Conservation (phyloP, 2,113 vertebrate genomes). For the Gymnogyps californianus region DNA sequence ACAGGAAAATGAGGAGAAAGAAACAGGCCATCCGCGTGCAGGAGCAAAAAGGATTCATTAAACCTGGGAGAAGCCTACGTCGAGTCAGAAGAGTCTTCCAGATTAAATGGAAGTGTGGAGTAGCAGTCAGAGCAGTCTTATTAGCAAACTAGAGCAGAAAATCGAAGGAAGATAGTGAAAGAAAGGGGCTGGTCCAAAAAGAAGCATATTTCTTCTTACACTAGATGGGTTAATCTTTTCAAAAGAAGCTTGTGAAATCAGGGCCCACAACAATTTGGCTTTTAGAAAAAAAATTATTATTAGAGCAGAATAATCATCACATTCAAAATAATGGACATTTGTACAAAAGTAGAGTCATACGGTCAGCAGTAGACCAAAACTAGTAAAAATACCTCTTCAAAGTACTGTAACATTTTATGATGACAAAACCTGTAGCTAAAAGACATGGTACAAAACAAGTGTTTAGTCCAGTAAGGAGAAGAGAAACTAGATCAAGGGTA, state of each 20-base stretch:
- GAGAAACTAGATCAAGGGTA: neutral
- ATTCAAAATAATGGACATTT: conserved; percentile 57
- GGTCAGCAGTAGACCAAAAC: conserved; percentile 42
- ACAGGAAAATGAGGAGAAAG: neutral
- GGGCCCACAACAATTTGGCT: conserved; percentile 1
- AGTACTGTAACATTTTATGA: conserved; percentile 1
- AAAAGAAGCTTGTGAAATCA: neutral
- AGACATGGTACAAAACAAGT: conserved; percentile 21
- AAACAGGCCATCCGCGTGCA: neutral
- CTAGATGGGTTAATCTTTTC: neutral
- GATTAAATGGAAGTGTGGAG: neutral
- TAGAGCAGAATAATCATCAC: conserved; percentile 40
- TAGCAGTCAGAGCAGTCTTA: neutral
- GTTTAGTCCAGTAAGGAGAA: neutral
- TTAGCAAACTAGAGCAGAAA: neutral
- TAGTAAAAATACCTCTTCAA: conserved; percentile 49
- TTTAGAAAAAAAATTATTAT: conserved; percentile 55
- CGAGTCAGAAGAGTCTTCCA: neutral
- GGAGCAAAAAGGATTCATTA: neutral
- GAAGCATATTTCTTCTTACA: neutral
- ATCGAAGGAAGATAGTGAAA: neutral
- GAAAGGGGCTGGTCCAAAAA: neutral
- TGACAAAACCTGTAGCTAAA: conserved; percentile 23
- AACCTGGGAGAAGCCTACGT: neutral
- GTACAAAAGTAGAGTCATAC: conserved; percentile 56